Conservation (phyloP, 2,888 invertebrate genomes). For the Eremobia ochroleuca region DNA sequence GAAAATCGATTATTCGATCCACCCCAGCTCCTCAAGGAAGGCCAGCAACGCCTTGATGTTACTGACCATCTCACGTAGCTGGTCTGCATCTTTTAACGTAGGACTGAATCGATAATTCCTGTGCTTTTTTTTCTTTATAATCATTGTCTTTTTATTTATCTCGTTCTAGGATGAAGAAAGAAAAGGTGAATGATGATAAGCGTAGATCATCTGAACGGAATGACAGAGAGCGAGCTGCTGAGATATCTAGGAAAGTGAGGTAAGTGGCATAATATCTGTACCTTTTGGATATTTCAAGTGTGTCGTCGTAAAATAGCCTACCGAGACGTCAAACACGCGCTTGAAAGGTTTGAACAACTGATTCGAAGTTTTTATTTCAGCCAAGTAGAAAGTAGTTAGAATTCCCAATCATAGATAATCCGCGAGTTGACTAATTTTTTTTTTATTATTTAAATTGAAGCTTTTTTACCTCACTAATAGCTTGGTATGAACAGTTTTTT, state of each 20-base stretch:
- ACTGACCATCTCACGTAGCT: no score
- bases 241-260: constrained; percentile 71
- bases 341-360: not conserved
- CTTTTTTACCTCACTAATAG: no score
- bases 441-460: no score
- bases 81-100: not conserved
- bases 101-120: no score
- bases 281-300: not conserved
- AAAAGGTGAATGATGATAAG: constrained; percentile 66
- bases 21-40: no score
- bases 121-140: not conserved
- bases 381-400: not conserved
- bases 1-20: no score
- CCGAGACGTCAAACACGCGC: not conserved
- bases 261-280: constrained; percentile 37
- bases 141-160: not conserved
- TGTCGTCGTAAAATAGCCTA: not conserved
- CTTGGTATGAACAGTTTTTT: no score
- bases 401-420: not conserved
- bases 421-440: no score
- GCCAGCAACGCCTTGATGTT: no score
- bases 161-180: constrained; percentile 71
- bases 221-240: constrained; percentile 67
- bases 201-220: constrained; percentile 61
- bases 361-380: not conserved